These are phyloP conservation scores for Cheilosia impressa DNA, from an alignment of 2,888 invertebrate genomes.

Conservation along the genomic window DNA sequence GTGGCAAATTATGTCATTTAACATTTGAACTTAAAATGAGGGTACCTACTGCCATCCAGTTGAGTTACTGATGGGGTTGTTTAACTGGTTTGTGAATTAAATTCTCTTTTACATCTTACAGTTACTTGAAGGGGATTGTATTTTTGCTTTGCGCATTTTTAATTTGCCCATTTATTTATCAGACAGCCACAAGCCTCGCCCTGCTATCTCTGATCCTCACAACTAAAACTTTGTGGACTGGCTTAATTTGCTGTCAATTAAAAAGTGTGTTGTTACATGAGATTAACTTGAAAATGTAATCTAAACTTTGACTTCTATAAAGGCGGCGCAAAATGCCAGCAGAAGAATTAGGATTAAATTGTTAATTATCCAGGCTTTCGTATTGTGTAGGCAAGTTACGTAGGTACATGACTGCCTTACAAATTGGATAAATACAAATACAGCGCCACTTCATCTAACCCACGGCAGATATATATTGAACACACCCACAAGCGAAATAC, in stretches of 20 bases:
- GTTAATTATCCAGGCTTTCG: constrained; percentile 39
- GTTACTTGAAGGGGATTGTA: no score
- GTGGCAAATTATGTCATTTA: constrained; percentile 12
- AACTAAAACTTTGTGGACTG: neutral
- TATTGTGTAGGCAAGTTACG: neutral
- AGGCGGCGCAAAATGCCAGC: constrained; percentile 31
- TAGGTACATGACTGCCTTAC: neutral
- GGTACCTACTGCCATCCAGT: constrained; percentile 5
- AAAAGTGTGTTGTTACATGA: constrained; percentile 17
- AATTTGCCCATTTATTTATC: neutral
- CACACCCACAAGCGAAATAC: constrained; percentile 5
- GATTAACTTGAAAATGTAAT: constrained; percentile 35
- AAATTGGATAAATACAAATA: constrained; percentile 6
- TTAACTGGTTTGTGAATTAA: neutral
- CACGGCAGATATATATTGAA: neutral
- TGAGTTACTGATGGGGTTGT: constrained; percentile 2
- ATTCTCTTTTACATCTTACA: constrained; percentile 10
- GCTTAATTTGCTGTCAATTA: constrained; percentile 31
- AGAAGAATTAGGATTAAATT: constrained; percentile 55
- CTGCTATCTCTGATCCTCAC: no score
- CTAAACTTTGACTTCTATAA: constrained; percentile 21
- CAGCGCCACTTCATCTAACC: constrained; percentile 12
- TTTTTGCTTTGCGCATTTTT: no score
- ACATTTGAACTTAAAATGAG: constrained; percentile 50
- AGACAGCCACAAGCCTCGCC: neutral